phyloP scores from a whole-genome alignment of 2,113 vertebrate species.

The Macaca fascicularis region T2T-MFA8v1.1 NC_088385.1:66539501-66540000 shows the following conservation, averaged over 20 bases:
- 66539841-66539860: constrained; percentile 44
- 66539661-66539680: constrained; percentile 62
- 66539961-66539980: constrained; percentile 13
- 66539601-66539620: constrained; percentile 42
- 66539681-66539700: constrained; percentile 5
- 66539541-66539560: constrained; percentile 10
- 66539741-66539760: constrained; percentile 36
- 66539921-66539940: constrained; percentile 24
- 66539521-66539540: constrained; percentile 71
- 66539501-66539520: constrained; percentile 55
- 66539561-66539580: constrained; percentile 60
- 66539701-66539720: constrained; percentile 8
- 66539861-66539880: not conserved
- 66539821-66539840: constrained; percentile 39
- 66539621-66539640: constrained; percentile 60
- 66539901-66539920: not conserved
- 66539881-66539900: not conserved
- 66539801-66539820: constrained; percentile 11
- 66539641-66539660: constrained; percentile 37
- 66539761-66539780: constrained; percentile 28
- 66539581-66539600: constrained; percentile 52
- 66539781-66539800: not conserved
- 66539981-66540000: not conserved
- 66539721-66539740: not conserved
- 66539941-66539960: constrained; percentile 14